These are phyloP conservation scores for Berghia stephanieae DNA, from an alignment of 1,140 invertebrate species.

Conservation along the genomic window DNA sequence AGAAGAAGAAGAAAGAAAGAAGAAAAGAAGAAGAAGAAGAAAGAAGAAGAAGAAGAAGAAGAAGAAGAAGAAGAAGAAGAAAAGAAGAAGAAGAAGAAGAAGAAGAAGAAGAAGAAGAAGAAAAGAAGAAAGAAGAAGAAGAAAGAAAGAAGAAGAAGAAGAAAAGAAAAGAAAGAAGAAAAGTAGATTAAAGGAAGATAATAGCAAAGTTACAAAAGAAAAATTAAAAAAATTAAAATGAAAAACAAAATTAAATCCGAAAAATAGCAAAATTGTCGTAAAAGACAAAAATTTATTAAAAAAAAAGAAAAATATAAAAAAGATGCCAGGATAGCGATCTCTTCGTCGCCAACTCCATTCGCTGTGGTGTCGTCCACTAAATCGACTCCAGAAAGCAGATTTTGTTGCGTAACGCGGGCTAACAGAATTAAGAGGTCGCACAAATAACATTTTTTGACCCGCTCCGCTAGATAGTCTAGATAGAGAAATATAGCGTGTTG, in stretches of 20 bases:
- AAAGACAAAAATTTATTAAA: neutral
- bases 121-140: neutral
- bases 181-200: neutral
- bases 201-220: neutral
- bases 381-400: no score
- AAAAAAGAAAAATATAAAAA: neutral
- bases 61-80: neutral
- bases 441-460: no score
- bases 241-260: neutral
- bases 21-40: neutral
- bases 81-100: neutral
- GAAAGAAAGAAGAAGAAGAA: neutral
- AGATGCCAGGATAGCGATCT: no score
- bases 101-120: neutral
- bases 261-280: neutral
- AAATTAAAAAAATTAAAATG: neutral
- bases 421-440: no score
- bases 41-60: neutral
- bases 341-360: no score
- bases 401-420: no score
- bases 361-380: no score
- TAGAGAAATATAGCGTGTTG: neutral
- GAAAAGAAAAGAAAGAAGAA: constrained; percentile 16
- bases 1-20: neutral
- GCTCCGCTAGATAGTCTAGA: no score